phyloP scores from a whole-genome alignment of 2,888 invertebrate genomes.

The Cynaeus angustus region DNA sequence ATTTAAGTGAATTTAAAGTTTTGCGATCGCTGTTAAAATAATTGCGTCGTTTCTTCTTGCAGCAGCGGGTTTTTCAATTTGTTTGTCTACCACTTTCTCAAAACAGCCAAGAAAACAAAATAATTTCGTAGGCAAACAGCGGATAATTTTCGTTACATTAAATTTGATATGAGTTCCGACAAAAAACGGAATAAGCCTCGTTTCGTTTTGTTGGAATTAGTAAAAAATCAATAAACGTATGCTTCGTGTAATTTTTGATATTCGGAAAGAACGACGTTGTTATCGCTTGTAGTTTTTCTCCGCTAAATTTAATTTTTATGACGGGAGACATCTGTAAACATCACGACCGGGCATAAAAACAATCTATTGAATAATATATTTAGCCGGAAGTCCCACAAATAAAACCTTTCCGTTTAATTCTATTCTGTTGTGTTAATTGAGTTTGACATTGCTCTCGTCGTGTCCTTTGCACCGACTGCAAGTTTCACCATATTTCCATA shows the following conservation, averaged over 20 bases:
- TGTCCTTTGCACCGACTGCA: constrained; percentile 16
- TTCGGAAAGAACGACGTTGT: no score
- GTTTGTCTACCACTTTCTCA: constrained; percentile 8
- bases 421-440: constrained; percentile 28
- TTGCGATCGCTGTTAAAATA: neutral
- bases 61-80: constrained; percentile 4
- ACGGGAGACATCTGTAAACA: constrained; percentile 4
- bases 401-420: constrained; percentile 28
- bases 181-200: neutral
- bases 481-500: constrained; percentile 24
- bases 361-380: constrained; percentile 27
- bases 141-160: constrained; percentile 7
- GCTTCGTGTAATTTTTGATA: no score
- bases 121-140: constrained; percentile 3
- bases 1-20: no score
- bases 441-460: constrained; percentile 31
- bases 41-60: neutral
- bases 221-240: no score
- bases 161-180: neutral
- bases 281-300: no score
- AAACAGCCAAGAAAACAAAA: neutral
- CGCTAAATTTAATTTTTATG: neutral
- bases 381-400: constrained; percentile 2
- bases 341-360: constrained; percentile 11
- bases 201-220: no score